Evolutionary conservation across 2,113 vertebrate genomes (phyloP).

Genomic region (Eubucco bourcierii): DNA sequence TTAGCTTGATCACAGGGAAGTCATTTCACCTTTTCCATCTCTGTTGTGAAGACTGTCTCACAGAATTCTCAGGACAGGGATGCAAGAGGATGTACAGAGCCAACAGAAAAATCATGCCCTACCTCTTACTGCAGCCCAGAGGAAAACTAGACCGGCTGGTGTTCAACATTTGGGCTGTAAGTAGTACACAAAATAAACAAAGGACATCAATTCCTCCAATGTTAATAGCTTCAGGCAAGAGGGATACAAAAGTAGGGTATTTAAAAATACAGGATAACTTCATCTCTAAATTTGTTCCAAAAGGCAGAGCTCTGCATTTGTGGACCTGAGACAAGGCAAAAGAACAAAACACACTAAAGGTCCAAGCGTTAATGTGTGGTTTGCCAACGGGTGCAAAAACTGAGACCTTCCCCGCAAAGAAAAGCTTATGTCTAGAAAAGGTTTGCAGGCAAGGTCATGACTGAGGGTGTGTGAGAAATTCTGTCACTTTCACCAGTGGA

Average conservation of each 20-base stretch:
- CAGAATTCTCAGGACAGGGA: neutral
- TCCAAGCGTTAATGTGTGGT: neutral
- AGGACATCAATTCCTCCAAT: constrained; percentile 35
- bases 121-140: neutral
- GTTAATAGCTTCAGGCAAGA: constrained; percentile 48
- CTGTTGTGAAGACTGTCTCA: neutral
- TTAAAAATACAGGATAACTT: neutral
- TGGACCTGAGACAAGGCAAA: neutral
- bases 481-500: neutral
- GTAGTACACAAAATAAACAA: constrained; percentile 53
- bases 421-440: neutral
- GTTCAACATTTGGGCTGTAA: constrained; percentile 3
- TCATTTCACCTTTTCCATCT: neutral
- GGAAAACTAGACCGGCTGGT: neutral
- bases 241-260: constrained; percentile 42
- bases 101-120: neutral
- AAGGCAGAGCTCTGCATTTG: neutral
- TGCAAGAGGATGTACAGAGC: neutral
- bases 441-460: neutral
- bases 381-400: neutral
- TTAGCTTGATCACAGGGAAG: neutral
- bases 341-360: neutral
- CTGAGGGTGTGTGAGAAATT: constrained; percentile 1
- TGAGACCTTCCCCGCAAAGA: neutral
- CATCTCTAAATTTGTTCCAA: neutral